phyloP scores from a whole-genome alignment of 2,797 vertebrate genomes.

The Tenualosa thibaudeaui region DNA sequence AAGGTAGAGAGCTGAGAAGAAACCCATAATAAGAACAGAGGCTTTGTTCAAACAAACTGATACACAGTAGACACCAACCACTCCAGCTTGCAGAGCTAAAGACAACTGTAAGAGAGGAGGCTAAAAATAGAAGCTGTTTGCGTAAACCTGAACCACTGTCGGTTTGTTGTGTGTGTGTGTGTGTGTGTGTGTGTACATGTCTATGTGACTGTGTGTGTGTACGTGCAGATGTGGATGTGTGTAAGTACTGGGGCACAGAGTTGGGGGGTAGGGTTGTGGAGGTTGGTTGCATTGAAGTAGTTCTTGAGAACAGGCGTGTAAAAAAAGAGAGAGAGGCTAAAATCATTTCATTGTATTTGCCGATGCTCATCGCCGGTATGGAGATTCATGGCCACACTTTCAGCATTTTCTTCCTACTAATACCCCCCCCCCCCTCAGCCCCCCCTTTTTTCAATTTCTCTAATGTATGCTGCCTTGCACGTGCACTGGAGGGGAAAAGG shows the following conservation, averaged over 20 bases:
- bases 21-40: conserved; percentile 22
- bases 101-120: conserved; percentile 45
- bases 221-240: neutral
- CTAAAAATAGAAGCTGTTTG: conserved; percentile 74
- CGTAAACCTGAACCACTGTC: conserved; percentile 63
- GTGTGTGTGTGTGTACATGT: conserved; percentile 28
- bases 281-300: conserved; percentile 16
- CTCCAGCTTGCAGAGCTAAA: conserved; percentile 45
- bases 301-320: neutral
- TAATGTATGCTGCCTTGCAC: conserved; percentile 16
- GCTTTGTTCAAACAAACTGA: conserved; percentile 38
- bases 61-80: conserved; percentile 35
- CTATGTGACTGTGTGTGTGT: neutral
- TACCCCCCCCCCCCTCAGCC: neutral
- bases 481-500: neutral
- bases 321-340: neutral
- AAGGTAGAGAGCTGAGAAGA: conserved; percentile 2
- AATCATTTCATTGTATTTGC: neutral
- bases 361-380: neutral
- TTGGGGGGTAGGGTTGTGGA: neutral
- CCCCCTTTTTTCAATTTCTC: conserved; percentile 10
- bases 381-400: conserved; percentile 20
- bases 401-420: neutral
- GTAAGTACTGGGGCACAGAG: neutral
- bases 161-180: conserved; percentile 51